Evolutionary conservation across 2,113 vertebrate species (phyloP).

Genomic region (Mystacornis crossleyi): DNA sequence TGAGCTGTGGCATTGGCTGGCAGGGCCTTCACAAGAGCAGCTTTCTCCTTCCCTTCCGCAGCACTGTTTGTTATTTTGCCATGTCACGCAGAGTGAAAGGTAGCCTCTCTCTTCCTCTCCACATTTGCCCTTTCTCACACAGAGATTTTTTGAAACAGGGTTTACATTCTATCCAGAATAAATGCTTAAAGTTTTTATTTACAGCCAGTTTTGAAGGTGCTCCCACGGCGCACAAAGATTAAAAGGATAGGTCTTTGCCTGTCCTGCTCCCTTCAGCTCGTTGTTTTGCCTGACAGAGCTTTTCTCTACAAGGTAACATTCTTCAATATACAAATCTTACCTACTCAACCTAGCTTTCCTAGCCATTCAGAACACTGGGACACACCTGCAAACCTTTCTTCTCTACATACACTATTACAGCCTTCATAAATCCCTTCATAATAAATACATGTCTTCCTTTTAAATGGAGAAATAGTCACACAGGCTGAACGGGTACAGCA

Average conservation of each 20-base stretch:
- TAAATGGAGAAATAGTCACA: not conserved
- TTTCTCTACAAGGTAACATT: not conserved
- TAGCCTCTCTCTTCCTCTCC: not conserved
- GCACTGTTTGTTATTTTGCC: not conserved
- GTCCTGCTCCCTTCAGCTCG: not conserved
- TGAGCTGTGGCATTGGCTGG: not conserved
- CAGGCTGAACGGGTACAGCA: not conserved
- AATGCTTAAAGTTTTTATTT: not conserved
- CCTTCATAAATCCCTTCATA: not conserved
- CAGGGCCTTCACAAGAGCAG: not conserved
- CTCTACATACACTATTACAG: not conserved
- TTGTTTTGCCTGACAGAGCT: not conserved
- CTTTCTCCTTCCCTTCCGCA: not conserved
- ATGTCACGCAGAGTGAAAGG: not conserved
- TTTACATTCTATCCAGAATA: not conserved
- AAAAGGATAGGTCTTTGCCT: not conserved
- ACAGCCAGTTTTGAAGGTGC: not conserved
- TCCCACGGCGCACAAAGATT: not conserved
- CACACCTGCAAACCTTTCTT: not conserved
- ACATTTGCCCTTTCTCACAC: not conserved
- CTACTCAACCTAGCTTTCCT: not conserved
- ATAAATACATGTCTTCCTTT: not conserved
- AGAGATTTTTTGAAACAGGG: not conserved
- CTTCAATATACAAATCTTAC: not conserved
- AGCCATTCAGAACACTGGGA: not conserved